Evolutionary conservation across 2,888 invertebrate genomes (phyloP), one percentile per base, ranked within the genome.

Genomic region (Mythimna albipuncta): DNA sequence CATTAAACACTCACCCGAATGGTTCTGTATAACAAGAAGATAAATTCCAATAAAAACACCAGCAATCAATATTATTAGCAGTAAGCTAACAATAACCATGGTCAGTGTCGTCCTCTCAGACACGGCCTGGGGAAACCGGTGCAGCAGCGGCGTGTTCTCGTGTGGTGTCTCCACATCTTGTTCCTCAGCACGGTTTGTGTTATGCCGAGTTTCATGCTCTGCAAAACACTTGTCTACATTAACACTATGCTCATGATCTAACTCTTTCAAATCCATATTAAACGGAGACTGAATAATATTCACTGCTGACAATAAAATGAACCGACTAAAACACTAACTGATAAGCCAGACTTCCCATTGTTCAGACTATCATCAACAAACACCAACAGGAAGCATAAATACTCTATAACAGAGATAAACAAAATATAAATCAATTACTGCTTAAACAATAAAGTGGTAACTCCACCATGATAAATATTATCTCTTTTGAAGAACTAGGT

Each of bases 21-120:
- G 84, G 78, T 86, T 90, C 79, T 94, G 93, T 35, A 94, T 75
- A 3, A 94, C 84, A 4, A 96, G 90, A 5, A 96, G 90, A 79
- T 95, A 95, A 63, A 93, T 90, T 19, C 95, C 94, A 75, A 95
- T 95, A 6, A 92, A 72, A 21, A 93, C 86, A 6, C 95, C 96
- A n/a, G 90, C 75, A 11, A 93, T 67, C 26, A 96, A 85, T 68
- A 94, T 82, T 0, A 91, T 59, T 1, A 94, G 78, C 64, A 95
- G 87, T 13, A 93, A 67, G 54, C 88, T 86, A 47, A 95, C 91
- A 55, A 90, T 87, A 0, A 89, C 54, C 0, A 89, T 88, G 7
- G 93, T 92, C 44, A 75, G 58, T 0, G 88, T 81, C 47, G 71
- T 89, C n/a, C 88, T 74, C 3, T 79, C 78, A 0, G 75, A 50